These are phyloP conservation scores for Melanotus villosus DNA, from an alignment of 2,888 invertebrate species.

Conservation along the genomic window DNA sequence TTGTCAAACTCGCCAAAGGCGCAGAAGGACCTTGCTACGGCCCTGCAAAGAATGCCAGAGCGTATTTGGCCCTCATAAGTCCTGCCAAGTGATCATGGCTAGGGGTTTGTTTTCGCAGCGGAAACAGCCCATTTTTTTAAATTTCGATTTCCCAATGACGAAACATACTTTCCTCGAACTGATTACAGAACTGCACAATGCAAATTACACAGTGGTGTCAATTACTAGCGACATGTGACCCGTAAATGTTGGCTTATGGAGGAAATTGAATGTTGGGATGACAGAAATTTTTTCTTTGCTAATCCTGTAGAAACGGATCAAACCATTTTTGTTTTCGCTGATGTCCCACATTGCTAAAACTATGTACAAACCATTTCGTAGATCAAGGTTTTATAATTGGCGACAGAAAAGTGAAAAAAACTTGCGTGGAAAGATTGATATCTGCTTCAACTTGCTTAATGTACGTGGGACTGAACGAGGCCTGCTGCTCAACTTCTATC, in stretches of 20 bases:
- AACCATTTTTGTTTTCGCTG: neutral
- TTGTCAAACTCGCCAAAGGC: too few species aligned
- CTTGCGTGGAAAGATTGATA: neutral
- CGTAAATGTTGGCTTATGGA: neutral
- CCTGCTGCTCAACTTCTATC: too few species aligned
- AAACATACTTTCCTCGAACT: conserved; percentile 48
- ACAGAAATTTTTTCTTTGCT: neutral
- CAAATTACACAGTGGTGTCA: conserved; percentile 6
- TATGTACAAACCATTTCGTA: neutral
- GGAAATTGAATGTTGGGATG: neutral
- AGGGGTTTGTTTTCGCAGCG: conserved; percentile 49
- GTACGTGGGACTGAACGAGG: too few species aligned
- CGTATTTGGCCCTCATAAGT: conserved; percentile 50
- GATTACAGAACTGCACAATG: conserved; percentile 31
- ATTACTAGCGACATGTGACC: neutral
- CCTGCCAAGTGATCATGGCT: conserved; percentile 50
- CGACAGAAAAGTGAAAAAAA: neutral
- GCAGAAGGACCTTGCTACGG: too few species aligned
- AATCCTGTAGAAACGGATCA: neutral
- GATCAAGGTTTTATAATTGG: conserved; percentile 6
- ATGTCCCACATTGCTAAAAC: neutral
- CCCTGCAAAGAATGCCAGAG: conserved; percentile 42
- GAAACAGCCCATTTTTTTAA: conserved; percentile 56
- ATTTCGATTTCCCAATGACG: conserved; percentile 53
- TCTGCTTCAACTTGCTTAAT: neutral